These are phyloP conservation scores for Drosophila baimaii DNA, from an alignment of 1,140 invertebrate species.

Conservation along the genomic window DNA sequence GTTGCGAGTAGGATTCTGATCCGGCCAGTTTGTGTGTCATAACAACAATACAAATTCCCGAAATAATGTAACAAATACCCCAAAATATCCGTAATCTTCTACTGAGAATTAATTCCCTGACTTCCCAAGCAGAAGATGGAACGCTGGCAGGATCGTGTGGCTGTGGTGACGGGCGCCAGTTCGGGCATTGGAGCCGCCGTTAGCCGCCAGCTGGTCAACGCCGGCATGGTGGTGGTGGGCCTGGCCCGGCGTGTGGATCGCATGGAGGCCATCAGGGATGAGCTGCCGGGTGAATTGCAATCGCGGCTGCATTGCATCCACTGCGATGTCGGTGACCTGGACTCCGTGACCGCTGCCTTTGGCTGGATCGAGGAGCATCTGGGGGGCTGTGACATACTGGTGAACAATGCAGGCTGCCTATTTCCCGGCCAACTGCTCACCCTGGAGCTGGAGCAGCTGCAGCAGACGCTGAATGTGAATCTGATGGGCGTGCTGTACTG, in stretches of 20 bases:
- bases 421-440: slow-evolving; percentile 57
- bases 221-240: slow-evolving; percentile 89
- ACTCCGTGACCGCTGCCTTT: slow-evolving; percentile 88
- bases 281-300: slow-evolving; percentile 54
- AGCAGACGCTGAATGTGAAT: slow-evolving; percentile 88
- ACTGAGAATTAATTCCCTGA: neutral
- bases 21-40: neutral
- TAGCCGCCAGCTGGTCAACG: slow-evolving; percentile 85
- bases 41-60: no score
- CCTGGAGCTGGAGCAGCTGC: slow-evolving; percentile 44
- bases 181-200: slow-evolving; percentile 88
- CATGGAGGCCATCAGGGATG: slow-evolving; percentile 85
- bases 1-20: neutral
- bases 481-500: slow-evolving; percentile 88
- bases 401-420: slow-evolving; percentile 90
- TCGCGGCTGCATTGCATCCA: slow-evolving; percentile 84
- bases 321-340: slow-evolving; percentile 88
- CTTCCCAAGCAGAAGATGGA: slow-evolving; percentile 84
- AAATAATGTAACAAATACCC: no score
- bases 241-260: slow-evolving; percentile 87
- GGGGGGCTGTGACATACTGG: slow-evolving; percentile 88
- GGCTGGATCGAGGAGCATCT: slow-evolving; percentile 86
- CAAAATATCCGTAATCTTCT: no score
- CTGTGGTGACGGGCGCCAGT: slow-evolving; percentile 89
- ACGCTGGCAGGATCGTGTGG: slow-evolving; percentile 86